These are phyloP conservation scores for Darevskia nairensis DNA, from an alignment of 2,797 vertebrate species.

Conservation along the genomic window DNA sequence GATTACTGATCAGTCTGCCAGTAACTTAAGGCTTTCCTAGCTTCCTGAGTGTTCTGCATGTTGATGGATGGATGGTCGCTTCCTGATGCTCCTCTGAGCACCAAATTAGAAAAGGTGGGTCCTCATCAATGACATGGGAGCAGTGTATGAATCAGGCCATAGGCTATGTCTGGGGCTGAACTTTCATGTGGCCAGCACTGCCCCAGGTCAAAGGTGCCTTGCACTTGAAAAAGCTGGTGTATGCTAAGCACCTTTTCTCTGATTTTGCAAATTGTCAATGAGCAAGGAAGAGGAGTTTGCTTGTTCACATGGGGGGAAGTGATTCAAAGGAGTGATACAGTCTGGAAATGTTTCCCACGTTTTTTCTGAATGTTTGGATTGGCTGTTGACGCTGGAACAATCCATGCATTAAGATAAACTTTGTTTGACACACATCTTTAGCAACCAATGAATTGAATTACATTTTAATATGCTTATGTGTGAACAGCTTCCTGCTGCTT, in stretches of 20 bases:
- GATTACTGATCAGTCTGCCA: background rate
- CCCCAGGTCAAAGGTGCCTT: background rate
- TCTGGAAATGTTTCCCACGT: background rate
- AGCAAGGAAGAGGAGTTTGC: background rate
- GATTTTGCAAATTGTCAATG: background rate
- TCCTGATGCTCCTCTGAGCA: background rate
- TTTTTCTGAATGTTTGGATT: slow-evolving; percentile 1
- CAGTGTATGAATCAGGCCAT: background rate
- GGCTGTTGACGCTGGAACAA: background rate
- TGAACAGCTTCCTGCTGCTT: slow-evolving; percentile 19
- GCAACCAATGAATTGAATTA: slow-evolving; percentile 10
- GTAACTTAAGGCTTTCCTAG: background rate
- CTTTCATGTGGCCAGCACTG: background rate
- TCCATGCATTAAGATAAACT: background rate
- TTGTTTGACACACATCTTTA: slow-evolving; percentile 21
- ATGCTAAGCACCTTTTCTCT: background rate
- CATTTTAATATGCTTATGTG: slow-evolving; percentile 1
- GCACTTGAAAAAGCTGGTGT: too few relatives aligned
- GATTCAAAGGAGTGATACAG: background rate
- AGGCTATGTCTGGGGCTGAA: background rate
- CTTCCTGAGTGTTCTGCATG: background rate
- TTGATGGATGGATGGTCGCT: background rate
- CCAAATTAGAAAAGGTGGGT: background rate
- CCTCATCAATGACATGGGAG: background rate
- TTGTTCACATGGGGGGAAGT: background rate